A percentile compares a stretch with the other conserved stretches of the same genome.
Conservation (phyloP, 2,113 vertebrate species). For the Tragulus kanchil region DNA sequence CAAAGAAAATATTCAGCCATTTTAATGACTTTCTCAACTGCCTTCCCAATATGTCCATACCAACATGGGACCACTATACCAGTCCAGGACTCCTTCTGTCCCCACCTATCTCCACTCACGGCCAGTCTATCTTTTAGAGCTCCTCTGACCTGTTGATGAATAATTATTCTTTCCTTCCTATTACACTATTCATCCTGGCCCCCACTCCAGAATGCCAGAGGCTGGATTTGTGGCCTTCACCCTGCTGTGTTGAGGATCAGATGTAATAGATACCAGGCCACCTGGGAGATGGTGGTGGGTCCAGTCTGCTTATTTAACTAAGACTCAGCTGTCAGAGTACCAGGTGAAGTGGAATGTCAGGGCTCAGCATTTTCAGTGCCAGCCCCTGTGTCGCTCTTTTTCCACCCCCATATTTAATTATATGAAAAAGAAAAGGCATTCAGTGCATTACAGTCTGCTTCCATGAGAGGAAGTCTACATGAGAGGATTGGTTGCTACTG, state of each 20-base stretch:
- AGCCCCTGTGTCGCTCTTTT: background rate
- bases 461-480: slow-evolving; percentile 47
- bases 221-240: background rate
- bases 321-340: slow-evolving; percentile 36
- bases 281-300: slow-evolving; percentile 24
- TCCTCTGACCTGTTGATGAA: slow-evolving; percentile 6
- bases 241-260: slow-evolving; percentile 45
- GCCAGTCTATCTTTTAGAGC: background rate
- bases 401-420: slow-evolving; percentile 39
- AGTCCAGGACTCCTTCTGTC: background rate
- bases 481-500: background rate
- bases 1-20: background rate
- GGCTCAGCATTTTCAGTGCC: slow-evolving; percentile 29
- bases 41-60: background rate
- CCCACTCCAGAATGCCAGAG: background rate
- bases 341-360: background rate
- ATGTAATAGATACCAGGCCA: background rate
- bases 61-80: background rate
- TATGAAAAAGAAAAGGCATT: slow-evolving; percentile 53
- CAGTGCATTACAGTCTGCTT: background rate
- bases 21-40: slow-evolving; percentile 3
- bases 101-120: background rate
- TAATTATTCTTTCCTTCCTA: slow-evolving; percentile 27
- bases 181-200: background rate
- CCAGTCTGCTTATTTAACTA: slow-evolving; percentile 6